Evolutionary conservation across 2,113 vertebrate species (phyloP), one percentile per base, ranked within the genome.

Genomic region (Catharus fuscescens): DNA sequence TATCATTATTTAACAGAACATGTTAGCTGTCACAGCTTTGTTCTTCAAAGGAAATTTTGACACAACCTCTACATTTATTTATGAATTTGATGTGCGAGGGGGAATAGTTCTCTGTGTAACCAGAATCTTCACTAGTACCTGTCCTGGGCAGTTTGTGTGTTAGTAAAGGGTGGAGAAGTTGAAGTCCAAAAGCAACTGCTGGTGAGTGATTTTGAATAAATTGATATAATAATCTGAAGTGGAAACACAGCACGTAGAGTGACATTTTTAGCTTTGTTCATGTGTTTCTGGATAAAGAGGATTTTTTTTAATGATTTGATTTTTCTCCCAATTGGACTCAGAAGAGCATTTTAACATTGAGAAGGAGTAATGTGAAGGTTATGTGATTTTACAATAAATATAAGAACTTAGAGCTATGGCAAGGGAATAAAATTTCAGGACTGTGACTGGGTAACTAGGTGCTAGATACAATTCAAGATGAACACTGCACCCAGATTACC

Each of bases 241-340:
- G 77, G 64, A 85, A 71, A 28, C 38, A 59, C 23, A 23, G 48
- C 32, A 28, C 16, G 44, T 60, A 57, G 19, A 88, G 28, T 87
- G 57, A 71, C 32, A 26, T 53, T 92, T 95, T 84, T 90, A 93
- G 44, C 56, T 78, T 84, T 91, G n/a, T 91, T 93, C 61, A 4
- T 64, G 28, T 84, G 44, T 80, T 91, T 93, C 61, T 92, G 69
- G 50, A 26, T 74, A 64, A 94, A 56, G 69, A 84, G 28, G n/a
- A 64, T 84, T 60, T 90, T 79, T 38, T 93, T 74, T 32, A 93
- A 74, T 73, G 60, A 66, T 80, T 38, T 70, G 32, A 40, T 82
- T 80, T 92, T 60, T 92, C 70, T 86, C 86, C 89, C 9, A 4
- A 1, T 71, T 82, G 67, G 71, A 70, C 59, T 86, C 72, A 47